Evolutionary conservation across 2,888 invertebrate species (phyloP).

Genomic region (Pachycephus smyrnensis): DNA sequence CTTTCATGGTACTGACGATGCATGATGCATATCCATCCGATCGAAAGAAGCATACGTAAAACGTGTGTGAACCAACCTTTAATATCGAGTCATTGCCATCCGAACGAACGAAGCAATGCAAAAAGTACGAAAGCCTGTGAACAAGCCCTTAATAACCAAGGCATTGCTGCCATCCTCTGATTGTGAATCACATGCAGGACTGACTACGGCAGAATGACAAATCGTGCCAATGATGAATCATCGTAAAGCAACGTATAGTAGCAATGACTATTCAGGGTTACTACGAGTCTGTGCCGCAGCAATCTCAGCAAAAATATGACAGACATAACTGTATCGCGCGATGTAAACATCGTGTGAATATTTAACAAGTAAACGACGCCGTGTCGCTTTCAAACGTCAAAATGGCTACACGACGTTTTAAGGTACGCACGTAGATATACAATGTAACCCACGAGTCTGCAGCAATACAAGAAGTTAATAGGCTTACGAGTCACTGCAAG

Average conservation of each 20-base stretch:
- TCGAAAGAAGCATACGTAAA: background rate
- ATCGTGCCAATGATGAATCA: background rate
- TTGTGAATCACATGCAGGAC: background rate
- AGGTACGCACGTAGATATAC: background rate
- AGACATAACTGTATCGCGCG: background rate
- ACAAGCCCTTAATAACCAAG: background rate
- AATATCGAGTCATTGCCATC: background rate
- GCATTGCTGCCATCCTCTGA: background rate
- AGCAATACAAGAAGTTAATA: background rate
- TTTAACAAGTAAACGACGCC: background rate
- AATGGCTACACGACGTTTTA: background rate
- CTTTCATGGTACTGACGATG: background rate
- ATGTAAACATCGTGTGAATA: background rate
- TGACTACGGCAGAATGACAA: background rate
- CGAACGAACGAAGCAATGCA: background rate
- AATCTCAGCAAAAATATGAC: background rate
- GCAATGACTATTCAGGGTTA: background rate
- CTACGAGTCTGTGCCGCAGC: background rate
- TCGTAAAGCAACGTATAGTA: background rate
- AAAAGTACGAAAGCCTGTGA: background rate
- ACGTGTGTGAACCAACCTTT: background rate
- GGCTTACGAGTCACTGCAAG: background rate
- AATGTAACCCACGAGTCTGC: background rate
- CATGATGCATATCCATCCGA: background rate
- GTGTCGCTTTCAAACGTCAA: background rate